phyloP scores from a whole-genome alignment of 2,113 vertebrate genomes.

The Semnornis frantzii region DNA sequence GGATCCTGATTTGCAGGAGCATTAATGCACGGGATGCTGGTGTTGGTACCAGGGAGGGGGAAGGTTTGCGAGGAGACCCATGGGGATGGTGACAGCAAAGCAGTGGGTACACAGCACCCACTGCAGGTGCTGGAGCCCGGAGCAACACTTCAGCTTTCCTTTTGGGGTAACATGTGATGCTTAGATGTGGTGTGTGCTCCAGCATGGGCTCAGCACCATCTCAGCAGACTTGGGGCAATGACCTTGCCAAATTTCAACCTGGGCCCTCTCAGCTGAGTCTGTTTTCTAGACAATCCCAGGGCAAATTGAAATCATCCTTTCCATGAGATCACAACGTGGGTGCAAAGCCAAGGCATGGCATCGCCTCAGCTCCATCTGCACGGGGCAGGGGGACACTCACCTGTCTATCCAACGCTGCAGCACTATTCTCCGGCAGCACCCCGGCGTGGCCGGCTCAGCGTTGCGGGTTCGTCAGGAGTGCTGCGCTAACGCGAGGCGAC shows the following conservation, averaged over 20 bases:
- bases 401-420: accelerated
- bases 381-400: neutral
- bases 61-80: neutral
- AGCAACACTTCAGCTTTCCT: neutral
- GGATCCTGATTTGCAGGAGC: neutral
- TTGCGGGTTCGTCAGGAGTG: accelerated
- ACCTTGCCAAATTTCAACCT: neutral
- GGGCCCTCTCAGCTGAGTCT: neutral
- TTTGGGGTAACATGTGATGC: neutral
- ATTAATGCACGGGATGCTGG: neutral
- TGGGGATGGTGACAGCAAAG: neutral
- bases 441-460: accelerated
- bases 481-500: neutral
- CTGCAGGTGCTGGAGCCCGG: accelerated
- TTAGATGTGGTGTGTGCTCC: neutral
- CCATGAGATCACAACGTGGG: accelerated
- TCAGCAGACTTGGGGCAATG: accelerated
- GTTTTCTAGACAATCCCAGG: neutral
- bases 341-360: neutral
- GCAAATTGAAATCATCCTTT: neutral
- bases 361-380: neutral
- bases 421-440: neutral
- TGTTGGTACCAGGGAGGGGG: neutral
- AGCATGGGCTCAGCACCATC: accelerated
- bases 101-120: neutral